Conservation (phyloP, 2,888 invertebrate species). For the Scrobipalpa costella region DNA sequence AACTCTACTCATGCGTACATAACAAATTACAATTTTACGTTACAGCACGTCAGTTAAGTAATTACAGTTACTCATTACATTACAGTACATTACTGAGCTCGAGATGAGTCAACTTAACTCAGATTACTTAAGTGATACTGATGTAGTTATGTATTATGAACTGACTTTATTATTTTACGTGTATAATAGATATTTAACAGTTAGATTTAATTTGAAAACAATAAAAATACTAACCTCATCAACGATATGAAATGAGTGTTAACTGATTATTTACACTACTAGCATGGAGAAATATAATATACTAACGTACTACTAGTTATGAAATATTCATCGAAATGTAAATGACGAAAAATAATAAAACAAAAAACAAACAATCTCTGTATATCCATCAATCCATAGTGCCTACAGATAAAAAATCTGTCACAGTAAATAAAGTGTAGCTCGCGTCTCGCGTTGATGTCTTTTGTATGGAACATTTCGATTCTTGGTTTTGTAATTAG, state of each 20-base stretch:
- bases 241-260: no score
- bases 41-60: conserved; percentile 9
- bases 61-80: no score
- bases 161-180: neutral
- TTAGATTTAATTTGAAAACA: no score
- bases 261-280: no score
- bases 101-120: neutral
- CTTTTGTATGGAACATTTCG: conserved; percentile 17
- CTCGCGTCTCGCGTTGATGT: conserved; percentile 23
- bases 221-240: no score
- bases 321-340: no score
- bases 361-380: no score
- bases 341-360: no score
- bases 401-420: no score
- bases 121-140: conserved; percentile 5
- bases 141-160: neutral
- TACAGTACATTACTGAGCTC: neutral
- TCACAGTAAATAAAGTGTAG: neutral
- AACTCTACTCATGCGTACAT: conserved; percentile 27
- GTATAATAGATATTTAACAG: neutral
- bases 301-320: no score
- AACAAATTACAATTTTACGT: conserved; percentile 32
- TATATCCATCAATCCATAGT: no score
- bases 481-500: neutral
- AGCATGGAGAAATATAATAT: no score